Evolutionary conservation across 2,888 invertebrate species (phyloP).

Genomic region (Stenurella melanura): DNA sequence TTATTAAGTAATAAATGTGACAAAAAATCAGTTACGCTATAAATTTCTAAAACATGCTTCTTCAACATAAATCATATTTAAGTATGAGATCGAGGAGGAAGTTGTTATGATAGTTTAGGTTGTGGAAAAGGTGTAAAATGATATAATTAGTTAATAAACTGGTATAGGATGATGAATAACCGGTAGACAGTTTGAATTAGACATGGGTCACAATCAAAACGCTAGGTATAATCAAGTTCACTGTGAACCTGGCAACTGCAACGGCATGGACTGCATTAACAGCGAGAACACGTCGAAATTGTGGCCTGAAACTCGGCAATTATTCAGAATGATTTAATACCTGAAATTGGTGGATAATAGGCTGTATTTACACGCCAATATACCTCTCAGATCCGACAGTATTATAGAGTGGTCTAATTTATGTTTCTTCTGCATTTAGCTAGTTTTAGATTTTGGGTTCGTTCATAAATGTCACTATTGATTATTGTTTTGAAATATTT

Average conservation of each 20-base stretch:
- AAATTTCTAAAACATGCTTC: not conserved
- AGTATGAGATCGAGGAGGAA: not conserved
- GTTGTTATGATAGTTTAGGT: constrained; percentile 31
- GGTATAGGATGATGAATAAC: constrained; percentile 59
- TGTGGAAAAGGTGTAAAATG: constrained; percentile 55
- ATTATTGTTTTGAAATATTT: not conserved
- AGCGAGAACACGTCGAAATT: constrained; percentile 49
- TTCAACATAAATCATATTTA: not conserved
- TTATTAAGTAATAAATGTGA: not conserved
- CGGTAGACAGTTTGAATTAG: constrained; percentile 62
- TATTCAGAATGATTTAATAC: constrained; percentile 73
- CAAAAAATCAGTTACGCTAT: not conserved
- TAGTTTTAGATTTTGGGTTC: not conserved
- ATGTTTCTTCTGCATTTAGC: constrained; percentile 48
- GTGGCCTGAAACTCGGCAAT: constrained; percentile 66
- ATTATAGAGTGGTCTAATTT: constrained; percentile 55
- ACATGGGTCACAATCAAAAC: constrained; percentile 57
- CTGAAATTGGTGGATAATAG: constrained; percentile 72
- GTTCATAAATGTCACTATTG: not conserved
- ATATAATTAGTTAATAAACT: constrained; percentile 59
- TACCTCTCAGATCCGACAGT: constrained; percentile 66
- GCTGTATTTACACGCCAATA: constrained; percentile 71
- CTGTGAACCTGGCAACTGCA: constrained; percentile 48
- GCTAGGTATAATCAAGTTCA: constrained; percentile 57
- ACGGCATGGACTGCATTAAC: constrained; percentile 49